phyloP scores from a whole-genome alignment of 2,888 invertebrate genomes.

The Drosophila falleni region DNA sequence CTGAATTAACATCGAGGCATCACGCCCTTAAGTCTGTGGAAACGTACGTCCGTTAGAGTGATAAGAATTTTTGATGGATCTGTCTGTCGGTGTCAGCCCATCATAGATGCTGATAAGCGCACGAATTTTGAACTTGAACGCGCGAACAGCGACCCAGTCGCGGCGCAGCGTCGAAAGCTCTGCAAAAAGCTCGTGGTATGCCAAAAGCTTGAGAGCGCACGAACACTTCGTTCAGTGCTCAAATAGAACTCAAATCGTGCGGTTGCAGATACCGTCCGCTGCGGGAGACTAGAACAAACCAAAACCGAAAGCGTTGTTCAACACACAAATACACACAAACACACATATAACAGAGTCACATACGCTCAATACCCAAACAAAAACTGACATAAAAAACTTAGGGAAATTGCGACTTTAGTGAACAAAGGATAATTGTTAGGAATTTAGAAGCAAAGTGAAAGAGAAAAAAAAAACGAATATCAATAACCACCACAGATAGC shows the following conservation, averaged over 20 bases:
- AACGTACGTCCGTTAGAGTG: constrained; percentile 5
- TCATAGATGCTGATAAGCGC: constrained; percentile 51
- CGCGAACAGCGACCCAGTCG: constrained; percentile 1
- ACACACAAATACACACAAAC: constrained; percentile 32
- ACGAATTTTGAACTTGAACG: constrained; percentile 51
- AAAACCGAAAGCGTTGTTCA: constrained; percentile 40
- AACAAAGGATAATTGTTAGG: constrained; percentile 57
- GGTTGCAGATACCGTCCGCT: constrained; percentile 57
- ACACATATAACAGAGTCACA: constrained; percentile 8
- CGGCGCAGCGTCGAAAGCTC: constrained; percentile 51
- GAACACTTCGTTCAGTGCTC: constrained; percentile 62
- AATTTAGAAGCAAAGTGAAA: constrained; percentile 26
- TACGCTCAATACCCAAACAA: constrained; percentile 33
- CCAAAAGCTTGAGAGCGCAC: constrained; percentile 61
- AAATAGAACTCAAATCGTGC: constrained; percentile 73
- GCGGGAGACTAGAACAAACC: constrained; percentile 40
- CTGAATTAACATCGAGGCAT: constrained; percentile 15
- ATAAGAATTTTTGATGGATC: constrained; percentile 41
- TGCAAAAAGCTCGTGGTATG: constrained; percentile 43
- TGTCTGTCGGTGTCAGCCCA: constrained; percentile 32
- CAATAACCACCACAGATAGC: constrained; percentile 19
- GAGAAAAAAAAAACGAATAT: constrained; percentile 2
- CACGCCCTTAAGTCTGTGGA: constrained; percentile 25
- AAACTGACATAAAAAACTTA: constrained; percentile 19
- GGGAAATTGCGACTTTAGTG: constrained; percentile 10